Evolutionary conservation across 2,888 invertebrate genomes (phyloP).

Genomic region (Plebejus melissa): DNA sequence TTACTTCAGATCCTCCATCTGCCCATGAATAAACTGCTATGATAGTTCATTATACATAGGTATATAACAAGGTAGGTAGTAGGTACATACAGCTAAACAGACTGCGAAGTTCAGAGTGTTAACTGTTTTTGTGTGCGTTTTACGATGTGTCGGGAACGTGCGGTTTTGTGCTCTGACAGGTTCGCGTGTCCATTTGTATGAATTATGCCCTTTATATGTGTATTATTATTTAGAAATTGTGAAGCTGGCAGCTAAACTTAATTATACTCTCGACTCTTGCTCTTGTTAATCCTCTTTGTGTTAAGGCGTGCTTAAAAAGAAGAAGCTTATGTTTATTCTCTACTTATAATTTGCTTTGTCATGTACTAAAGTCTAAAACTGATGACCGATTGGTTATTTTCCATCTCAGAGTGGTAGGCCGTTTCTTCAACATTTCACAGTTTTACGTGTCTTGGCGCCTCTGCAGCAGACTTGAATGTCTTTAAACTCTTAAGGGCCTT

Average conservation of each 20-base stretch:
- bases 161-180: constrained; percentile 2
- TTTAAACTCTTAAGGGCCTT: too few species aligned
- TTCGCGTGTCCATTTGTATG: constrained; percentile 6
- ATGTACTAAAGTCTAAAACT: too few species aligned
- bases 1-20: too few species aligned
- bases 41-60: neutral
- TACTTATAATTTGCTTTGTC: too few species aligned
- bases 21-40: neutral
- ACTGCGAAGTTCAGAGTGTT: neutral
- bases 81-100: neutral
- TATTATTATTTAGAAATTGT: constrained; percentile 6
- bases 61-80: neutral
- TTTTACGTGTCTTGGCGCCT: too few species aligned
- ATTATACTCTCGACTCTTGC: constrained; percentile 11
- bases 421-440: too few species aligned
- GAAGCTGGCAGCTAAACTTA: neutral
- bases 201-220: constrained; percentile 11
- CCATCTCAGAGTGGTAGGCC: too few species aligned
- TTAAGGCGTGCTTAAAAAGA: neutral
- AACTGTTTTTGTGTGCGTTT: constrained; percentile 1
- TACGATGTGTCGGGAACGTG: constrained; percentile 18
- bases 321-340: neutral
- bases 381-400: too few species aligned
- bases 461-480: too few species aligned
- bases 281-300: neutral